These are phyloP conservation scores for Erebia palarica DNA, from an alignment of 2,888 invertebrate species.

Conservation along the genomic window DNA sequence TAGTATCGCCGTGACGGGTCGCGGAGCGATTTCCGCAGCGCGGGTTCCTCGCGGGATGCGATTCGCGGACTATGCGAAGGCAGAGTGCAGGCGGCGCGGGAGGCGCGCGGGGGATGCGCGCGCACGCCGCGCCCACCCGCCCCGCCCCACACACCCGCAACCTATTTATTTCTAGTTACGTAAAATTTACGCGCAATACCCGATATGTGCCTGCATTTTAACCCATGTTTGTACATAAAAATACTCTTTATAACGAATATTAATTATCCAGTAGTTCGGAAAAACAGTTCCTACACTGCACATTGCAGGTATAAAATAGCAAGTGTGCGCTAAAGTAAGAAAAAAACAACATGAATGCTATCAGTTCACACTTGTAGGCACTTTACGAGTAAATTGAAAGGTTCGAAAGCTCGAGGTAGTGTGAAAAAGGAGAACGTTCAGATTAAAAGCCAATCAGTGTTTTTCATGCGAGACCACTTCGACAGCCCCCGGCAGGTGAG, in stretches of 20 bases:
- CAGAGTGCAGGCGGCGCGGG: slow-evolving; percentile 51
- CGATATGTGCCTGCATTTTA: slow-evolving; percentile 76
- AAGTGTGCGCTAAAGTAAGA: neutral
- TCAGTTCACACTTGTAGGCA: slow-evolving; percentile 34
- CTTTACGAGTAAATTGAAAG: slow-evolving; percentile 32
- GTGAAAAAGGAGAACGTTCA: slow-evolving; percentile 52
- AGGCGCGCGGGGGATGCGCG: slow-evolving; percentile 62
- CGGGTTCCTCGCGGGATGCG: slow-evolving; percentile 76
- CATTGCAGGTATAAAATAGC: neutral
- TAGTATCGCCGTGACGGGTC: slow-evolving; percentile 52
- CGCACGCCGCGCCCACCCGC: slow-evolving; percentile 74
- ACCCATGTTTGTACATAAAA: slow-evolving; percentile 58
- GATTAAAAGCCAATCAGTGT: slow-evolving; percentile 73
- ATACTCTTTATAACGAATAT: slow-evolving; percentile 24
- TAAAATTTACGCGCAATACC: slow-evolving; percentile 82
- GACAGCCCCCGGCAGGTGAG: slow-evolving; percentile 67
- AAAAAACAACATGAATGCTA: neutral
- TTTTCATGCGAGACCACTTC: slow-evolving; percentile 64
- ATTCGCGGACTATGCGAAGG: slow-evolving; percentile 72
- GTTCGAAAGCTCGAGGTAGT: slow-evolving; percentile 43
- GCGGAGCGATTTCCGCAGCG: slow-evolving; percentile 56
- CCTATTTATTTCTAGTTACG: slow-evolving; percentile 83
- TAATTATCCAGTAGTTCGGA: neutral
- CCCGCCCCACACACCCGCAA: slow-evolving; percentile 81
- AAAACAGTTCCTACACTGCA: neutral